Base-by-base conservation (phyloP, 1,140 invertebrate genomes). In the Centruroides vittatus region DNA sequence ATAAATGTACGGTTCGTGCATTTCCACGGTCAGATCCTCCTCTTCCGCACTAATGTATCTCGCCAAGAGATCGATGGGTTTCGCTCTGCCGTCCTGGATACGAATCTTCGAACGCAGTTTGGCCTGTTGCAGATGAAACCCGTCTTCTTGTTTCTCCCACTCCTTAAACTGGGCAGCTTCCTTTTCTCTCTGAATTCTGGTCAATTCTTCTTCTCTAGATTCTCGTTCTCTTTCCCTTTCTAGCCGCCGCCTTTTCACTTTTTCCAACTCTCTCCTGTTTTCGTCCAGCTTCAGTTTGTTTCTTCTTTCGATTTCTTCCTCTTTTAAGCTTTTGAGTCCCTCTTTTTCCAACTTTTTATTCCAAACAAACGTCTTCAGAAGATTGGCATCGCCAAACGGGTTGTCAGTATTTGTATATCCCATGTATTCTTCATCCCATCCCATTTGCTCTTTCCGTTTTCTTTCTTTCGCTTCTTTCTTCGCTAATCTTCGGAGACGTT, bases 361-460 rank as follows among this genome's bases (percentile, higher is more conserved):
- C 96, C 96, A 99, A 5, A 96, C 87, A 78, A 99, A 99, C 0
- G 90, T 92, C 23, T 90, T 84, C 1, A 91, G 76, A 7, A 98
- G 79, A 73, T 93, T 91, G 10, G 86, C 88, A 80, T 99, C 96
- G 3, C 96, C 95, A 77, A 98, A 99, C 0, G 96, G 96, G 78
- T 99, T 99, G 73, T 98, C 94, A 35, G 86, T 86, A 75, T 99
- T 97, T 10, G 94, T 98, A 70, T 98, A 99, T 68, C 93, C 91
- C 67, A 74, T 67, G 72, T 95, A 93, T 73, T 96, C 92, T 67
- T 89, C 89, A 75, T 95, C 91, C 92, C 91, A 96, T 3, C 93
- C 92, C 89, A 94, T 94, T 64, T 88, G 75, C 73, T 92, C 84
- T 64, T 93, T 88, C 4, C 88, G 74, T 62, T 85, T 86, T 34